Evolutionary conservation across 2,113 vertebrate species (phyloP), one percentile per base, ranked within the genome.

Genomic region (Mobula hypostoma): DNA sequence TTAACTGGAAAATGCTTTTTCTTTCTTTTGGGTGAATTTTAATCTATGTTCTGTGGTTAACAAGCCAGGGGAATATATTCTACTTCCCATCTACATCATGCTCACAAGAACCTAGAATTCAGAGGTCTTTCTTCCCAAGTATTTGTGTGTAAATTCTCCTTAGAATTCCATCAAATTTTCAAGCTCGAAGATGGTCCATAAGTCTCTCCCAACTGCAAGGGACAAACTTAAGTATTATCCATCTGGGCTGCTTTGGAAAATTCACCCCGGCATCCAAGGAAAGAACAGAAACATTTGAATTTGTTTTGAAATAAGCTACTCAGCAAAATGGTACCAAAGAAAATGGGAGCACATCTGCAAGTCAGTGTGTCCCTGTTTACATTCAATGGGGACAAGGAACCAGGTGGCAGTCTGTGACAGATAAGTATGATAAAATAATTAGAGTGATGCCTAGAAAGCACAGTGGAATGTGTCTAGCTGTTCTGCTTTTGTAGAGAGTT

Each of bases 1-100:
- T 93, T 93, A 93, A 74, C 91, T 93, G 32, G 70, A 76, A 56
- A 93, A 74, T 15, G 19, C 40, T 32, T 66, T 63, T 68, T 66
- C 63, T 24, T 66, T 93, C 91, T 56, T 72, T 48, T 76, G 91
- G 68, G 9, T 40, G 72, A 92, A 92, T 72, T 70, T 72, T 21
- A 74, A 14, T 36, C 36, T 56, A 40, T 93, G 70, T 24, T 72
- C 56, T 93, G 91, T 72, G 24, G 61, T 40, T 36, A 15, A 11
- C 6, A 4, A 8, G 48, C 68, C 24, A 11, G 15, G 72, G 36
- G 40, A 12, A 21, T 74, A 48, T 74, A 11, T 40, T 76, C 40
- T 15, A 19, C 66, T 24, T 19, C 63, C 90, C n/a, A 48, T 3
- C 17, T 56, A 48, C 40, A 74, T 74, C 91, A 48, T 36, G 1